phyloP scores from a whole-genome alignment of 2,113 vertebrate species.

The Xenopus tropicalis region UCB_Xtro_10.0 CM004446.2:6088501-6089000 shows the following conservation, averaged over 20 bases:
- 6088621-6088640: background rate
- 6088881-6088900: background rate
- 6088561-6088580: background rate
- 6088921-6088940: too few species aligned
- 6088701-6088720: background rate
- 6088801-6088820: background rate
- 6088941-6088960: too few species aligned
- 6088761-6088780: background rate
- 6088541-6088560: background rate
- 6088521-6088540: background rate
- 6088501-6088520: background rate
- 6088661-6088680: background rate
- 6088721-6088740: background rate
- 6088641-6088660: background rate
- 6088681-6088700: background rate
- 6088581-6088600: background rate
- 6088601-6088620: background rate
- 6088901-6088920: background rate
- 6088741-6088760: background rate
- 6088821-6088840: background rate
- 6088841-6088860: background rate
- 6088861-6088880: background rate
- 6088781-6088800: background rate
- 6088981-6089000: too few species aligned
- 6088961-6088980: too few species aligned